phyloP scores from a whole-genome alignment of 2,888 invertebrate genomes.

The Apodemia mormo region DNA sequence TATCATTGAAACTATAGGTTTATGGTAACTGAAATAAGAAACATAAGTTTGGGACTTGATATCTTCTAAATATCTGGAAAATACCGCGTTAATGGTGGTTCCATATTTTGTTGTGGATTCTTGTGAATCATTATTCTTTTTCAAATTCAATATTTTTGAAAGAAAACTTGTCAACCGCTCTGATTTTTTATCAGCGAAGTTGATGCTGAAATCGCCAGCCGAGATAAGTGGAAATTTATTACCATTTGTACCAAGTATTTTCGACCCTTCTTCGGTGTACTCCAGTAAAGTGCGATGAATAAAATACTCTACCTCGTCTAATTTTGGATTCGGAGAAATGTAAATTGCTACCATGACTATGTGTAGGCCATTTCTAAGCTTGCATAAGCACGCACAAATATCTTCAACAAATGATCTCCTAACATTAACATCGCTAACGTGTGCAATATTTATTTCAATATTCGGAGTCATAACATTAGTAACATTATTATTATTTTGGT shows the following conservation, averaged over 20 bases:
- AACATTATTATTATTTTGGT: no score
- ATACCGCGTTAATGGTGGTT: conserved; percentile 36
- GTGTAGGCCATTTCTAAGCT: conserved; percentile 26
- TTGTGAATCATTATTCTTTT: conserved; percentile 34
- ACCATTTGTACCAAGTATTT: conserved; percentile 27
- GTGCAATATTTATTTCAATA: conserved; percentile 41
- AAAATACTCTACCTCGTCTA: conserved; percentile 42
- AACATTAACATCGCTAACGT: conserved; percentile 38
- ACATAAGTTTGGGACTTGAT: conserved; percentile 31
- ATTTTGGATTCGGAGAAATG: conserved; percentile 28
- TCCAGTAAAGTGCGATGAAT: conserved; percentile 41
- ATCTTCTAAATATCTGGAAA: conserved; percentile 27
- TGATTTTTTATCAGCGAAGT: conserved; percentile 24
- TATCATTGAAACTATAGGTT: no score
- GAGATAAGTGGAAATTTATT: conserved; percentile 37
- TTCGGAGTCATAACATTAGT: conserved; percentile 20
- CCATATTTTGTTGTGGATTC: conserved; percentile 36
- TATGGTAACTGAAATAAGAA: no score
- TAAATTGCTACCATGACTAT: conserved; percentile 1
- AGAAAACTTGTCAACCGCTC: conserved; percentile 28
- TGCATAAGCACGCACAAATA: conserved; percentile 39
- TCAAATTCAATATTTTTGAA: conserved; percentile 38
- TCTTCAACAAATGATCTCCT: conserved; percentile 37
- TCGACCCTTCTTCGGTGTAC: conserved; percentile 38
- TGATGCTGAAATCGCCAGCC: conserved; percentile 40